Base-by-base conservation (phyloP, 2,113 vertebrate species). In the Panthera tigris region DNA sequence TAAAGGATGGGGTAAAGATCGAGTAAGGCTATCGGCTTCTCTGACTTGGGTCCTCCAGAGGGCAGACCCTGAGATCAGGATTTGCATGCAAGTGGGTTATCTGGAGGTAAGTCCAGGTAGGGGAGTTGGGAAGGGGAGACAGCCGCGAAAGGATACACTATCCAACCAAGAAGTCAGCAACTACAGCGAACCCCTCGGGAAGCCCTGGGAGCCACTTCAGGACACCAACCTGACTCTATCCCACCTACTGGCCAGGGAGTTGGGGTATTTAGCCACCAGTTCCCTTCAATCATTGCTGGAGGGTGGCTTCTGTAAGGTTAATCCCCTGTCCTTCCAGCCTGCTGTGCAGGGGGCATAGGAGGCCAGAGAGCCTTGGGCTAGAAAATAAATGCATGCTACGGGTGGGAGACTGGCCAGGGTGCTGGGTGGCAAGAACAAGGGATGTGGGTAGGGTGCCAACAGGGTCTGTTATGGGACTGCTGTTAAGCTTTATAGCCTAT, bases 201-300 rank as follows among this genome's bases (percentile, higher is more conserved):
- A 29, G 3, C 16, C 25, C 69, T 2, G 3, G 55, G 36, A 39
- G 21, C 57, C 69, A 41, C 14, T 4, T 10, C 21, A 13, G 21
- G 21, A 12, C 0, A 0, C 1, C 7, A 7, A 4, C 48, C 80
- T 13, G 41, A 41, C 19, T 19, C 29, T 11, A 3, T 4, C 36
- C 50, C 31, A 69, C 25, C 33, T 1, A 0, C 13, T 57, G 36
- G 19, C 45, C 2, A 33, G 76, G 76, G 25, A 82, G 12, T 36
- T 23, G 57, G 41, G 73, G 15, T 29, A 1, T 16, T 52, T 39
- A 33, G 3, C 27, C 29, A n/a, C 33, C 45, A 16, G 3, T 8
- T 52, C 55, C 71, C 63, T 45, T n/a, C 29, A 45, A 11, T 23
- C 65, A 2, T 10, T 63, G 55, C 31, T 31, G 7, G 87, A 33